Evolutionary conservation across 2,113 vertebrate genomes (phyloP).

Genomic region (Zosterops pallidus): DNA sequence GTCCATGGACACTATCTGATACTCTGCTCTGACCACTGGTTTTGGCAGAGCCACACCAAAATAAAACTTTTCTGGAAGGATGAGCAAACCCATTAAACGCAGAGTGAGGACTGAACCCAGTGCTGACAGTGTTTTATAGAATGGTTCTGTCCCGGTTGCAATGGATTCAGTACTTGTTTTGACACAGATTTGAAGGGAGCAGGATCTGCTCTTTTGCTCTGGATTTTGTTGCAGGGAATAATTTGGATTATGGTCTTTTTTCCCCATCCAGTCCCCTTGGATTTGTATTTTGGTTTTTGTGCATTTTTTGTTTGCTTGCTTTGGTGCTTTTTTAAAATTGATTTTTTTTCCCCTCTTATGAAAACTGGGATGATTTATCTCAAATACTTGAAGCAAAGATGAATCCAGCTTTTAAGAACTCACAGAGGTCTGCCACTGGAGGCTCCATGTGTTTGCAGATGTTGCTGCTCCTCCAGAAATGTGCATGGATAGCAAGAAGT

Average conservation of each 20-base stretch:
- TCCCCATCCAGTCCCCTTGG: background rate
- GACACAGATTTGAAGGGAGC: background rate
- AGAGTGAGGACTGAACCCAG: background rate
- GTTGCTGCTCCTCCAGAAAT: background rate
- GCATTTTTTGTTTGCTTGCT: background rate
- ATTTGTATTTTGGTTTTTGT: background rate
- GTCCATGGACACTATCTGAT: background rate
- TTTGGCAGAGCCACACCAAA: background rate
- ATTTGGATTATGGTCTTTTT: background rate
- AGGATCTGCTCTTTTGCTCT: background rate
- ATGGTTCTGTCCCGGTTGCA: background rate
- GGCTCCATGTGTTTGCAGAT: background rate
- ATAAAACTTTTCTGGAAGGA: background rate
- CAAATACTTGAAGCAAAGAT: background rate
- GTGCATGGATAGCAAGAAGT: background rate
- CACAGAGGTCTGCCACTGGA: background rate
- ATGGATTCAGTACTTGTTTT: background rate
- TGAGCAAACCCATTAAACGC: background rate
- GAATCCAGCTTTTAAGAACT: background rate
- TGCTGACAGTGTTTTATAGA: background rate
- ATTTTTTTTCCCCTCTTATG: too few species aligned
- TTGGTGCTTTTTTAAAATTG: background rate
- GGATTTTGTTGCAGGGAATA: background rate
- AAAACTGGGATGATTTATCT: background rate
- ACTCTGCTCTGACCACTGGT: background rate